Percentiles rank a stretch among this genome's conserved stretches.
phyloP scores from a whole-genome alignment of 2,113 vertebrate species.

The Haplochromis burtoni region DNA sequence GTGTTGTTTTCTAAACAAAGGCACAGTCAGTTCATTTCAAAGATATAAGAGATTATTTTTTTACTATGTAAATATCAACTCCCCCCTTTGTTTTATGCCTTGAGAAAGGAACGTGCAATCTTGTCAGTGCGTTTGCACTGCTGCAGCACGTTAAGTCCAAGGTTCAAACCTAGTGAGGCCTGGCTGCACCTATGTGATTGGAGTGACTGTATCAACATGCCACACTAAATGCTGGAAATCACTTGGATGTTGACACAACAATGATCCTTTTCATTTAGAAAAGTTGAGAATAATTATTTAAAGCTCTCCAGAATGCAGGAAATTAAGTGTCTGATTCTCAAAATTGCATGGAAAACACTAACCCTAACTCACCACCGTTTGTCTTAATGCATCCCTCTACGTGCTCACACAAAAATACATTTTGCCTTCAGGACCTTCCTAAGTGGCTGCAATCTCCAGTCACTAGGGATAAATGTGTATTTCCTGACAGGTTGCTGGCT shows the following conservation, averaged over 20 bases:
- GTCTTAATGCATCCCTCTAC: not conserved
- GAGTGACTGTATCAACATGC: not conserved
- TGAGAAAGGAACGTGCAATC: rapidly evolving
- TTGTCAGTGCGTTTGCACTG: not conserved
- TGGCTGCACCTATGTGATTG: not conserved
- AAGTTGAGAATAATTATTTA: not conserved
- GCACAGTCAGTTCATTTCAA: not conserved
- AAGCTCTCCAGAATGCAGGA: not conserved
- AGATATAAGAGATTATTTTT: not conserved
- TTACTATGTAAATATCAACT: rapidly evolving
- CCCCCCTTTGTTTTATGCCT: not conserved
- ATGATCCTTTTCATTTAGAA: not conserved
- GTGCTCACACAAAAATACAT: not conserved
- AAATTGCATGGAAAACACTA: not conserved
- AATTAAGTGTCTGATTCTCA: not conserved
- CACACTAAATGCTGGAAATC: not conserved
- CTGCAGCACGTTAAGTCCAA: rapidly evolving
- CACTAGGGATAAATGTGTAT: not conserved
- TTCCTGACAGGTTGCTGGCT: not conserved
- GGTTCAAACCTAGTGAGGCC: not conserved
- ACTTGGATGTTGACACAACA: not conserved
- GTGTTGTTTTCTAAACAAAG: not conserved
- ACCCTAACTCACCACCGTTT: not conserved
- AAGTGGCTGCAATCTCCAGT: rapidly evolving
- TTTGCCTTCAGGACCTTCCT: not conserved